phyloP scores from a whole-genome alignment of 2,113 vertebrate genomes.

The Natator depressus region DNA sequence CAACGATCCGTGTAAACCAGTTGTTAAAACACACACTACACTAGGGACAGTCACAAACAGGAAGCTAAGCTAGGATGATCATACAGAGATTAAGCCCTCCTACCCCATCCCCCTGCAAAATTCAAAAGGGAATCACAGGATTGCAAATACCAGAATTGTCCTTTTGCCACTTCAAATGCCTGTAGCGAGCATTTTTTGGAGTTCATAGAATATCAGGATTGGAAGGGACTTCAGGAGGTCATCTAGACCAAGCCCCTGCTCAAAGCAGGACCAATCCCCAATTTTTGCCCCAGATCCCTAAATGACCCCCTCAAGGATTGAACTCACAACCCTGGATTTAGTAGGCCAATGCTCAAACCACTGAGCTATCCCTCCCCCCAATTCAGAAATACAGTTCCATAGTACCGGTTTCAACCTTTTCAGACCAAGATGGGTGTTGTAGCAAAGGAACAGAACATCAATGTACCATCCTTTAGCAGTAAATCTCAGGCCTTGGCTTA shows the following conservation, averaged over 20 bases:
- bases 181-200: constrained; percentile 21
- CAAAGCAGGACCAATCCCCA: no score
- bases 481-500: constrained; percentile 28
- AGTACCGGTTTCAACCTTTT: constrained; percentile 64
- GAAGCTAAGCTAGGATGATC: constrained; percentile 91
- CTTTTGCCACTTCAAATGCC: constrained; percentile 16
- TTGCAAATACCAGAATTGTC: constrained; percentile 73
- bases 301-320: no score
- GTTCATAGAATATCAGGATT: background rate
- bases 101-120: constrained; percentile 58
- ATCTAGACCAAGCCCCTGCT: no score
- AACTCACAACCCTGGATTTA: no score
- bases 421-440: constrained; percentile 57
- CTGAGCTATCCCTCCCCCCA: no score
- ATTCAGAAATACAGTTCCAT: background rate
- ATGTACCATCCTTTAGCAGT: background rate
- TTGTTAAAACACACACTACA: constrained; percentile 94
- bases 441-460: constrained; percentile 14
- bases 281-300: no score
- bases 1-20: constrained; percentile 93
- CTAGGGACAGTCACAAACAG: constrained; percentile 91
- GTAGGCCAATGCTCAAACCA: no score
- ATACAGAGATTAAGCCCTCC: constrained; percentile 76
- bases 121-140: constrained; percentile 58
- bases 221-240: no score